Evolutionary conservation across 2,888 invertebrate genomes (phyloP).

Genomic region (Chymomyza amoena): DNA sequence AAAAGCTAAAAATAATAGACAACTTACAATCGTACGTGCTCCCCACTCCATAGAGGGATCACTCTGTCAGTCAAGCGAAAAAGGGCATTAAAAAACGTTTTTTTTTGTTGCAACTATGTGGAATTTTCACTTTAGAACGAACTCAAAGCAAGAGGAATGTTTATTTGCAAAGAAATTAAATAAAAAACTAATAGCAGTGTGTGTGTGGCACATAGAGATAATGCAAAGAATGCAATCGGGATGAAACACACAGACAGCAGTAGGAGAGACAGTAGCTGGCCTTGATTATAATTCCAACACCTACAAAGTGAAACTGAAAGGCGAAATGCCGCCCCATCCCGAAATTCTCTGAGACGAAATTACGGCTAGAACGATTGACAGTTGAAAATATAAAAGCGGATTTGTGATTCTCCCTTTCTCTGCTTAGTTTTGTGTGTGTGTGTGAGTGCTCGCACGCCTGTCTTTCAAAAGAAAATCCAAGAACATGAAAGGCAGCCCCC

Average conservation of each 20-base stretch:
- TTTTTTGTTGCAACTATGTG: slow-evolving; percentile 47
- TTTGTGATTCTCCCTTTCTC: slow-evolving; percentile 56
- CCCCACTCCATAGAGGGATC: neutral
- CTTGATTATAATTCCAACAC: slow-evolving; percentile 73
- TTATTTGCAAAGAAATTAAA: slow-evolving; percentile 44
- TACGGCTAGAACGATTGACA: slow-evolving; percentile 66
- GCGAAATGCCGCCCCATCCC: neutral
- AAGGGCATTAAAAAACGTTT: slow-evolving; percentile 59
- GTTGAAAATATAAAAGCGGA: slow-evolving; percentile 75
- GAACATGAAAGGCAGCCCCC: slow-evolving; percentile 2
- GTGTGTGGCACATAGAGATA: slow-evolving; percentile 1
- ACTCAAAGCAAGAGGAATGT: slow-evolving; percentile 29
- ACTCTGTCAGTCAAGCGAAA: slow-evolving; percentile 59
- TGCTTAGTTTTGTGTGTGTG: slow-evolving; percentile 4
- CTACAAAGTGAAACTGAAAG: slow-evolving; percentile 37
- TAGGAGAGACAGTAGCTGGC: slow-evolving; percentile 19
- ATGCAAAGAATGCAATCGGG: neutral
- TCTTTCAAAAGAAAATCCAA: neutral
- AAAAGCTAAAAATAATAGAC: slow-evolving; percentile 41
- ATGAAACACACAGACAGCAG: neutral
- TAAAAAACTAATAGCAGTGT: slow-evolving; percentile 18
- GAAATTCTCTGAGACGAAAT: slow-evolving; percentile 32
- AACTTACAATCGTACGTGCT: slow-evolving; percentile 5
- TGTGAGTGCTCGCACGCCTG: neutral
- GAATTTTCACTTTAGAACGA: slow-evolving; percentile 64